Evolutionary conservation across 1,140 invertebrate genomes (phyloP).

Genomic region (Lepidurus couesii): DNA sequence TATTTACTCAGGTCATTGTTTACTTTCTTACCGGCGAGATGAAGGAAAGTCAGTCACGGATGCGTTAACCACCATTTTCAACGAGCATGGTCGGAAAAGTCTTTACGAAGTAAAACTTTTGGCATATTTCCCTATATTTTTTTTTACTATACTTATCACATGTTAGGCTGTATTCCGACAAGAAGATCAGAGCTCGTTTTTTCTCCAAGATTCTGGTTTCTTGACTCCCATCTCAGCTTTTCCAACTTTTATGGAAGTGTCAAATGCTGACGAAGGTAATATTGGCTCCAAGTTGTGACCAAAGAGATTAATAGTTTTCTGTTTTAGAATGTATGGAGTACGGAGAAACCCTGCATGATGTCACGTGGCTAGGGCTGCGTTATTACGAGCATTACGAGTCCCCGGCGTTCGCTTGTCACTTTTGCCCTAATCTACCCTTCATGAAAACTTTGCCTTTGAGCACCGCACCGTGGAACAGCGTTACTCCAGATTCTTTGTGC

Average conservation of each 20-base stretch:
- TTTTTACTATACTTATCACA: no score
- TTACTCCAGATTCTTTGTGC: conserved; percentile 67
- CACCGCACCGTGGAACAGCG: conserved; percentile 56
- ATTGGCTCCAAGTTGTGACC: no score
- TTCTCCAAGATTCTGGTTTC: conserved; percentile 36
- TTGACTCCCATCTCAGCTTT: background rate
- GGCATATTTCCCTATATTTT: no score
- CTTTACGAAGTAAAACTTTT: conserved; percentile 24
- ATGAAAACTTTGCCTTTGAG: conserved; percentile 62
- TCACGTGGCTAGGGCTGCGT: conserved; percentile 29
- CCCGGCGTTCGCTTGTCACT: conserved; percentile 16
- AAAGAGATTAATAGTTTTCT: no score
- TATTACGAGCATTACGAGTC: conserved; percentile 26
- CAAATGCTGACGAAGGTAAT: background rate
- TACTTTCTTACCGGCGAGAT: conserved; percentile 48
- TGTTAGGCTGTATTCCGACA: conserved; percentile 34
- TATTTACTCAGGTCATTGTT: conserved; percentile 48
- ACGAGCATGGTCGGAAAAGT: background rate
- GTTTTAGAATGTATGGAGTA: background rate
- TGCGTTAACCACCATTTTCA: background rate
- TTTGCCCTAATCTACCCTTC: conserved; percentile 37
- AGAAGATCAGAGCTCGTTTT: conserved; percentile 35
- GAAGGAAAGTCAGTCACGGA: conserved; percentile 46
- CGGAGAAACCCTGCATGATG: background rate
- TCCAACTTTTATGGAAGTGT: conserved; percentile 26